A percentile compares a stretch with the other conserved stretches of the same genome.
These are phyloP conservation scores for Zaprionus bogoriensis DNA, from an alignment of 2,888 invertebrate species.

Conservation along the genomic window DNA sequence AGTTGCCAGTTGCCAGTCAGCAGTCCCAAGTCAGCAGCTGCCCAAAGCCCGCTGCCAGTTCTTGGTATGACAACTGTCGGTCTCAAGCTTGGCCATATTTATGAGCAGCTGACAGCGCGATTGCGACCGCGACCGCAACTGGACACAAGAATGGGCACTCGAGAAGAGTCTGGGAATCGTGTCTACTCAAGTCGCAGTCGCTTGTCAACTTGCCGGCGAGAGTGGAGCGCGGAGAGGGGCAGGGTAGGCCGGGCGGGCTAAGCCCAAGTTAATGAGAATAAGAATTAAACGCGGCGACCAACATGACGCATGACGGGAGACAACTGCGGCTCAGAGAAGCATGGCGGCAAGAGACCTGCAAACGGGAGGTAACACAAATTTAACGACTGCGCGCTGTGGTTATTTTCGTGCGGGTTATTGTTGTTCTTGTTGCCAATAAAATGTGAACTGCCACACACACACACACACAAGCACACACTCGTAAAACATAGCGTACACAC, in stretches of 20 bases:
- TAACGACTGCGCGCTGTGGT: slow-evolving; percentile 44
- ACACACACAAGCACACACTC: not conserved
- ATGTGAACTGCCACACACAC: slow-evolving; percentile 34
- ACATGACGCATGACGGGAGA: slow-evolving; percentile 58
- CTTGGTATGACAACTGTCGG: slow-evolving; percentile 44
- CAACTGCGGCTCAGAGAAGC: slow-evolving; percentile 34
- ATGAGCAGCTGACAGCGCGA: slow-evolving; percentile 43
- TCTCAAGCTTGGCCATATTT: slow-evolving; percentile 35
- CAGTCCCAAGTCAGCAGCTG: no score
- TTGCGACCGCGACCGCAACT: slow-evolving; percentile 9
- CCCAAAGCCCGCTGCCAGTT: slow-evolving; percentile 17
- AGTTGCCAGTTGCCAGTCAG: no score
- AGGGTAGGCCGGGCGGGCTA: not conserved
- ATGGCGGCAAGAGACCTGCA: not conserved
- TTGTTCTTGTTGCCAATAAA: slow-evolving; percentile 30
- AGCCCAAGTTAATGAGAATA: slow-evolving; percentile 54
- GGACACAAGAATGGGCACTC: slow-evolving; percentile 9
- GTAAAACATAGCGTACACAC: not conserved
- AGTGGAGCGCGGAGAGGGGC: not conserved
- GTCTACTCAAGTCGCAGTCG: slow-evolving; percentile 1
- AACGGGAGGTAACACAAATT: slow-evolving; percentile 18
- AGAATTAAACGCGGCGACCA: slow-evolving; percentile 23
- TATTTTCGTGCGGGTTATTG: not conserved
- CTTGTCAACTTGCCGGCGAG: slow-evolving; percentile 28
- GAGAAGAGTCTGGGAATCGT: slow-evolving; percentile 10